These are phyloP conservation scores for Meleagris gallopavo DNA, from an alignment of 2,113 vertebrate species.

Conservation along the genomic window DNA sequence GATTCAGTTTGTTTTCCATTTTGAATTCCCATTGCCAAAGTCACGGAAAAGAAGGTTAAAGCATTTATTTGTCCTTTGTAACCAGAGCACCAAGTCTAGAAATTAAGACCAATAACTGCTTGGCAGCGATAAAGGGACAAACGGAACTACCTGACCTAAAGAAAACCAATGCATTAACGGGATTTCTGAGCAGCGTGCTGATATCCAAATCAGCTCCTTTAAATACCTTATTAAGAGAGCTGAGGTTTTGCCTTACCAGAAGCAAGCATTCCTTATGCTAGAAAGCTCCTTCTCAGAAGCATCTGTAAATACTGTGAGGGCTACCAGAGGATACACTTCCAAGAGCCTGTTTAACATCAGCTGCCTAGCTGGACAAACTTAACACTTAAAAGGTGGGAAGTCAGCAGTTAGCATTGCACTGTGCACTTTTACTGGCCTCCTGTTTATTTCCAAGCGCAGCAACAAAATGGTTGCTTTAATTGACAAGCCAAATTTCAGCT, in stretches of 20 bases:
- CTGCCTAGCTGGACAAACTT: background rate
- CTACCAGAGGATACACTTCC: background rate
- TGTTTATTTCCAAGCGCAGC: background rate
- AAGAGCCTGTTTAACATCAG: background rate
- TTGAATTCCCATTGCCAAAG: background rate
- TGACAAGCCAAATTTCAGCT: background rate
- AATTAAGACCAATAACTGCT: background rate
- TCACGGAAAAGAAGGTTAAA: rapidly evolving
- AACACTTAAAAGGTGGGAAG: background rate
- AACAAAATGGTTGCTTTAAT: background rate
- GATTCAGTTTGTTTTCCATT: background rate
- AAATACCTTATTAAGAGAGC: background rate
- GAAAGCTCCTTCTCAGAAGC: background rate
- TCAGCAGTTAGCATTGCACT: background rate
- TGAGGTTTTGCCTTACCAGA: background rate
- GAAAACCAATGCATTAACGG: background rate
- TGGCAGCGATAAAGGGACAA: background rate
- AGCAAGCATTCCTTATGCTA: background rate
- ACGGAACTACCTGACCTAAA: background rate
- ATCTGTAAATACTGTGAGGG: background rate
- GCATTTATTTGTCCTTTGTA: background rate
- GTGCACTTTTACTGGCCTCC: background rate
- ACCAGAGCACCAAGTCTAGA: background rate
- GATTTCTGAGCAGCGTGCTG: background rate
- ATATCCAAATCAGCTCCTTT: background rate